Evolutionary conservation across 2,888 invertebrate genomes (phyloP), one percentile per base, ranked within the genome.

Genomic region (Xylota segnis): DNA sequence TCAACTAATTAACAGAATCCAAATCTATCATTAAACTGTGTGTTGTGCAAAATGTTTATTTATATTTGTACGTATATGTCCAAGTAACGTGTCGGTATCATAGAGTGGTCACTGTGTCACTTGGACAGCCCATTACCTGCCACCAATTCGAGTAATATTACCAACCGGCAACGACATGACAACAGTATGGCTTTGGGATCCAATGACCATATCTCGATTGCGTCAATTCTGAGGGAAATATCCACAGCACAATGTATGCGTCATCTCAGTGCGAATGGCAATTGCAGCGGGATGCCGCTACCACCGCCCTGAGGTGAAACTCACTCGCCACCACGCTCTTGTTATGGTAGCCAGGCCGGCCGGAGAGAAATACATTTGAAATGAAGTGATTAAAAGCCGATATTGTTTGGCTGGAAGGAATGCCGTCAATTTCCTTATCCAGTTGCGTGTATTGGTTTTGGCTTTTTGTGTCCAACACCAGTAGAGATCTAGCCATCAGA

Each of bases 351-450:
- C 14, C 34, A 43, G 18, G 40, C 32, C n/a, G 9, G 34, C 2
- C 4, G 37, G 37, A 43, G 40, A 56, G 75, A 71, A 76, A 72
- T 61, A 89, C 90, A 89, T 90, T 90, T 90, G 89, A 90, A 90
- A 90, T 90, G 89, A 90, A 90, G 90, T 89, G 90, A 90, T 90
- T 90, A 90, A 90, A 89, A 77, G 89, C 89, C 89, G 75, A 81
- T 81, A 81, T 66, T 72, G 81, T 81, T 76, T 76, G 65, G 79
- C 58, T 84, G 74, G 71, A 52, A 70, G 75, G 84, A 84, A 84
- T 84, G 84, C 54, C 71, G 75, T 71, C 71, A 29, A 84, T 81
- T 84, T 84, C 81, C 84, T 84, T 84, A 76, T 59, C 45, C 59
- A 71, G 76, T 75, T 71, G 70, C 43, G 65, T 84, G 65, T 75